These are phyloP conservation scores for Australoheros scitulus DNA, from an alignment of 2,113 vertebrate genomes.

Conservation along the genomic window DNA sequence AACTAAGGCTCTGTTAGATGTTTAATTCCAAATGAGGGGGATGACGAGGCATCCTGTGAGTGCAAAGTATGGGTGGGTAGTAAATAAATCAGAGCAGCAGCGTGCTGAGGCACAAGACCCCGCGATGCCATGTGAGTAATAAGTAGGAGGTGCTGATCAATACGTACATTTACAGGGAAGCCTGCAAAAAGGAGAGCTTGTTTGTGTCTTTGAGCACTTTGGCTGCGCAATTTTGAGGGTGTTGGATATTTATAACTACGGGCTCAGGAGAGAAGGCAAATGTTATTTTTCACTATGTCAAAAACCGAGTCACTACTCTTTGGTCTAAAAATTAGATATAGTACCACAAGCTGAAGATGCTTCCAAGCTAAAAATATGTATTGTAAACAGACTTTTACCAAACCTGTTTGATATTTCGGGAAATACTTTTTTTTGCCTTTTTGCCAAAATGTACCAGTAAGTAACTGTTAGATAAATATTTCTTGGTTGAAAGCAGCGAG, in stretches of 20 bases:
- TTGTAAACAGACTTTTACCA: background rate
- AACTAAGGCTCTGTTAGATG: conserved; percentile 38
- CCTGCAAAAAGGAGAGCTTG: conserved; percentile 6
- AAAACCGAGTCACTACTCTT: background rate
- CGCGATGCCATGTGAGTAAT: conserved; percentile 22
- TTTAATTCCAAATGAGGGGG: conserved; percentile 62
- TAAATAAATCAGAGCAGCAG: conserved; percentile 51
- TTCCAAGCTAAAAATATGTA: background rate
- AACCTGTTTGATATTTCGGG: background rate
- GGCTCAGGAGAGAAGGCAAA: background rate
- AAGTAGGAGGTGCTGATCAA: conserved; percentile 47
- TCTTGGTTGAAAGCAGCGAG: background rate
- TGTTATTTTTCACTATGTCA: background rate
- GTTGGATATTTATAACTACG: background rate
- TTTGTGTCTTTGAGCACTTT: conserved; percentile 11
- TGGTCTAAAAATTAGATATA: background rate
- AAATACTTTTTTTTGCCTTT: background rate
- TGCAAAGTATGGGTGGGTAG: conserved; percentile 16
- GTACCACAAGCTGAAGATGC: background rate
- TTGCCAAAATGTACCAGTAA: background rate
- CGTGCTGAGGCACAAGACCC: conserved; percentile 5
- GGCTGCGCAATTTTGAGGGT: background rate
- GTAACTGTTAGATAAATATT: background rate
- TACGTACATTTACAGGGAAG: conserved; percentile 33
- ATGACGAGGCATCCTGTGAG: conserved; percentile 44